Base-by-base conservation (phyloP, 2,797 vertebrate species). In the Ctenochaetus hawaiiensis region DNA sequence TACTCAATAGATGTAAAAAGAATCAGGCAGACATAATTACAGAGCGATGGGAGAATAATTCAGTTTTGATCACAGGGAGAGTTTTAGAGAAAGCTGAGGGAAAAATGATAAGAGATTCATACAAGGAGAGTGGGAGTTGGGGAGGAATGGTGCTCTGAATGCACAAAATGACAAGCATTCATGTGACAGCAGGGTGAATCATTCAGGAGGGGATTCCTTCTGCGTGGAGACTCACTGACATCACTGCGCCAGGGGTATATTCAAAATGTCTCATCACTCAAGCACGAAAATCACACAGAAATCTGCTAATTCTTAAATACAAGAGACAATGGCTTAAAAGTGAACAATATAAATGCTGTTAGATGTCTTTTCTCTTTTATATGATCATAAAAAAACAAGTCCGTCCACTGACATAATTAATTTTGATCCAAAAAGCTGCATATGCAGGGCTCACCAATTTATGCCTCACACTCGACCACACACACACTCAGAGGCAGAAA, bases 161-260 rank as follows among this genome's bases (percentile, higher is more conserved):
- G 74, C 77, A 87, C 82, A 81, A 76, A 79, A 85, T 90, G 86
- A 90, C 75, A 62, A 83, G 82, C 71, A 13, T 51, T 39, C 54
- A 69, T 83, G 77, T 82, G 84, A 92, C 86, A 81, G 78, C 10
- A 62, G 75, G 59, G 66, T 90, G 92, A 91, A 72, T 94, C 85
- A 91, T 78, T 90, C 81, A 86, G 76, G 59, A 71, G 83, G 89
- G 85, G 68, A 89, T 87, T 91, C 90, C 88, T 85, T 80, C 69
- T 82, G 79, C 57, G 57, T 68, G 80, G 53, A 78, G 61, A 82
- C 67, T 81, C 58, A n/a, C 47, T 84, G 79, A 77, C 81, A 84
- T 86, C 68, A 75, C 52, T 51, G 68, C 39, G 59, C 59, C 45
- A 53, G 11, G 39, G 59, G 54, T 52, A 65, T 52, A 7, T 62